phyloP scores from a whole-genome alignment of 2,797 vertebrate species.

The Tolypeutes matacus region DNA sequence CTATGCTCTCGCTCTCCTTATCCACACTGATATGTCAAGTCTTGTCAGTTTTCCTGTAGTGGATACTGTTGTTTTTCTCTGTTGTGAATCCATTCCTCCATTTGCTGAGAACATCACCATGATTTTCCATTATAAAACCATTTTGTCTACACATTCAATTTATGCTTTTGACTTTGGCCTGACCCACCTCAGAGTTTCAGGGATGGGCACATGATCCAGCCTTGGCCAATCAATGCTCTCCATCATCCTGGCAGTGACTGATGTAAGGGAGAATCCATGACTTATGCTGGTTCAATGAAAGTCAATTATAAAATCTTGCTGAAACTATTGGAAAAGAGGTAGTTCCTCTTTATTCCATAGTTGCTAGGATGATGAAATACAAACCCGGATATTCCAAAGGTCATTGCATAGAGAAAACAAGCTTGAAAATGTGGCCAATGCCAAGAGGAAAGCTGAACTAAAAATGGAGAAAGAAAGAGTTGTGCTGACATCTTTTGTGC shows the following conservation, averaged over 20 bases:
- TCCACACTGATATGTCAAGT: not conserved
- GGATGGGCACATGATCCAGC: not conserved
- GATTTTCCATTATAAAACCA: not conserved
- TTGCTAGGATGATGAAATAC: not conserved
- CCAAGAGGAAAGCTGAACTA: not conserved
- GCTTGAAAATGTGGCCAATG: not conserved
- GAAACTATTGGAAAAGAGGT: not conserved
- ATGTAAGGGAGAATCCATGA: not conserved
- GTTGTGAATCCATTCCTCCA: not conserved
- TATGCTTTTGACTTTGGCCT: not conserved
- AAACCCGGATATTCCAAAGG: not conserved
- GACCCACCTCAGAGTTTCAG: not conserved
- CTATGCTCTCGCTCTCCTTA: not conserved
- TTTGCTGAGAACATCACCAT: not conserved
- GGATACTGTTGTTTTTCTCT: not conserved
- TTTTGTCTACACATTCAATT: not conserved
- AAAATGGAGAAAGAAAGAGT: not conserved
- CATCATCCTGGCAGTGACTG: not conserved
- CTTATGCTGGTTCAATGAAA: not conserved
- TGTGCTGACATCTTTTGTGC: not conserved
- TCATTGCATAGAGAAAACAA: not conserved
- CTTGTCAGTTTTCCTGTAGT: not conserved
- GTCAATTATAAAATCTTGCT: not conserved
- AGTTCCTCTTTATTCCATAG: not conserved
- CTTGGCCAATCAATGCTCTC: not conserved